Conservation (phyloP, 2,888 invertebrate genomes). For the Temnothorax rugatulus region DNA sequence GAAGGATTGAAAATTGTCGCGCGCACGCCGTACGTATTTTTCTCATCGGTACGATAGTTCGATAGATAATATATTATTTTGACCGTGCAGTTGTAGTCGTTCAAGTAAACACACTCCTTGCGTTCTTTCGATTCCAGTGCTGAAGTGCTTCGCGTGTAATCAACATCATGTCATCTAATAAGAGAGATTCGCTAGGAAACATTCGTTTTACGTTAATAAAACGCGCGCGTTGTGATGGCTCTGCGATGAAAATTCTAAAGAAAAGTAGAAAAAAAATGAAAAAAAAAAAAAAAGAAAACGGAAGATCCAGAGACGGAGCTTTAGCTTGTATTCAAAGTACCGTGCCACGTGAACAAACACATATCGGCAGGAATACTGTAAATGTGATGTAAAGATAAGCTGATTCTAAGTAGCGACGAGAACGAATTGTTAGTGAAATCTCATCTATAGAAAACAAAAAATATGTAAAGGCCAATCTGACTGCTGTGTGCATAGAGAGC, state of each 20-base stretch:
- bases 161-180: conserved; percentile 74
- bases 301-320: conserved; percentile 44
- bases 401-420: conserved; percentile 72
- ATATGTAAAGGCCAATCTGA: conserved; percentile 60
- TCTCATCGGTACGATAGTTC: conserved; percentile 8
- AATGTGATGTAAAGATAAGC: conserved; percentile 78
- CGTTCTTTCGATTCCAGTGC: conserved; percentile 30
- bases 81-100: not conserved
- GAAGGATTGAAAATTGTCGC: not conserved
- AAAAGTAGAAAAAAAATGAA: not conserved
- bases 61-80: not conserved
- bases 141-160: conserved; percentile 29
- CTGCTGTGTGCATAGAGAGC: conserved; percentile 61
- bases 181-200: conserved; percentile 62
- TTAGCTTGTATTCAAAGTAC: conserved; percentile 70
- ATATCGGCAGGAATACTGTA: conserved; percentile 77
- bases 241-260: conserved; percentile 68
- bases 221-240: conserved; percentile 60
- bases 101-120: not conserved
- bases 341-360: conserved; percentile 75
- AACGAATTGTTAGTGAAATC: conserved; percentile 65
- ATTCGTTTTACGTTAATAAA: conserved; percentile 59
- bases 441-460: conserved; percentile 57
- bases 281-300: conserved; percentile 19
- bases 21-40: not conserved